Base-by-base conservation (phyloP, 1,140 invertebrate genomes). In the Solenopsis invicta region DNA sequence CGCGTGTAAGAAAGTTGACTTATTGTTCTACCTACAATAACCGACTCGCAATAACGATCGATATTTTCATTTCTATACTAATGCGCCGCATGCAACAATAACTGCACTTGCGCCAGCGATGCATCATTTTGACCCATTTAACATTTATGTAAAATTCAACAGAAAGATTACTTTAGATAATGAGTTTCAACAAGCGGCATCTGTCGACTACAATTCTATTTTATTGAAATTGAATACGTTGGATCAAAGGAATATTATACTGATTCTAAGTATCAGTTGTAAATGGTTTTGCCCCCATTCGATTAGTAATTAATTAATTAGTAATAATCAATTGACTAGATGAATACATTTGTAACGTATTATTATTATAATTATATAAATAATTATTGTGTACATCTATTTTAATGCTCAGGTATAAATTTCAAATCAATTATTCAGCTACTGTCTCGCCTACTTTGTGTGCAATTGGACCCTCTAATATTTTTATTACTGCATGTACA, bases 111-210 rank as follows among this genome's bases (percentile, higher is more conserved):
- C 8, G 12, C 18, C 18, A 48, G 12, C 48, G 48, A 12, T 13
- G 48, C 56, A 21, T 56, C n/a, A 59, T 59, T 76, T 45, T 18
- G 6, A 77, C 1, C 24, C 21, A 45, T 62, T 45, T 56, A 10
- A 61, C 21, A 16, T 45, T 45, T 16, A 45, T 45, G 54, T 76
- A 45, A 45, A 76, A 76, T 21, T 76, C 54, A 24, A 59, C 29
- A 24, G 16, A 18, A 62, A 50, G 59, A 48, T 77, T 64, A 77
- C 59, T 59, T 37, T 16, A 56, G 4, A 21, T 56, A 34, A 74
- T 41, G n/a, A 59, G 4, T 45, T 75, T 45, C 13, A 34, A 75
- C 12, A 12, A 56, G 13, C 18, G 18, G 52, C 2, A n/a, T 67
- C 13, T 18, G 29, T 69, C 18, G 64, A 13, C 5, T 5, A 37